These are phyloP conservation scores for Thereva nobilitata DNA, from an alignment of 2,888 invertebrate genomes.

Conservation along the genomic window DNA sequence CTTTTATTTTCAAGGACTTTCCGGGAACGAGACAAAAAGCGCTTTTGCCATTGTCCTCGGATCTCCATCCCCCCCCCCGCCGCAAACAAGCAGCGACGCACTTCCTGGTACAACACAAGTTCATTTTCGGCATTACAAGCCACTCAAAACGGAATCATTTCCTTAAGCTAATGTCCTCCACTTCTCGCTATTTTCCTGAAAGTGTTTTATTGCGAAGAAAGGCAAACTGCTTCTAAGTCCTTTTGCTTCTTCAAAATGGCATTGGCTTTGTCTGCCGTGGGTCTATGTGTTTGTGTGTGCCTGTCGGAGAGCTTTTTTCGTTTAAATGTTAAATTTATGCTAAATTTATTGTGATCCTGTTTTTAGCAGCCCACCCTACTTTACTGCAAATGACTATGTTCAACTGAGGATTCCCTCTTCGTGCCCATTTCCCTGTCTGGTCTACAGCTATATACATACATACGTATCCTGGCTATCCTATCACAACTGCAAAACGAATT, in stretches of 20 bases:
- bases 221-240: not conserved
- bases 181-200: not conserved
- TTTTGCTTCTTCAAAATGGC: too few relatives aligned
- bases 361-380: constrained; percentile 36
- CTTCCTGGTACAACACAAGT: constrained; percentile 7
- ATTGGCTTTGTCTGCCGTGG: too few relatives aligned
- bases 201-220: constrained; percentile 25
- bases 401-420: not conserved
- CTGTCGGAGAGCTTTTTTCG: constrained; percentile 23
- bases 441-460: too few relatives aligned
- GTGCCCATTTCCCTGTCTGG: not conserved
- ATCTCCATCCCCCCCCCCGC: too few relatives aligned
- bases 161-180: constrained; percentile 19
- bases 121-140: constrained; percentile 15
- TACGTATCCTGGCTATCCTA: not conserved
- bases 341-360: constrained; percentile 40
- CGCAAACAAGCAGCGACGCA: not conserved
- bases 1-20: too few relatives aligned
- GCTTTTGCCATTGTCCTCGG: too few relatives aligned
- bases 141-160: constrained; percentile 27
- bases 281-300: not conserved
- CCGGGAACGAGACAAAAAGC: too few relatives aligned
- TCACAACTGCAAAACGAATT: constrained; percentile 4
- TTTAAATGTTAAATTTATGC: constrained; percentile 40
- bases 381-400: constrained; percentile 19